phyloP scores from a whole-genome alignment of 1,140 invertebrate species.

The Hesperophylax magnus region DNA sequence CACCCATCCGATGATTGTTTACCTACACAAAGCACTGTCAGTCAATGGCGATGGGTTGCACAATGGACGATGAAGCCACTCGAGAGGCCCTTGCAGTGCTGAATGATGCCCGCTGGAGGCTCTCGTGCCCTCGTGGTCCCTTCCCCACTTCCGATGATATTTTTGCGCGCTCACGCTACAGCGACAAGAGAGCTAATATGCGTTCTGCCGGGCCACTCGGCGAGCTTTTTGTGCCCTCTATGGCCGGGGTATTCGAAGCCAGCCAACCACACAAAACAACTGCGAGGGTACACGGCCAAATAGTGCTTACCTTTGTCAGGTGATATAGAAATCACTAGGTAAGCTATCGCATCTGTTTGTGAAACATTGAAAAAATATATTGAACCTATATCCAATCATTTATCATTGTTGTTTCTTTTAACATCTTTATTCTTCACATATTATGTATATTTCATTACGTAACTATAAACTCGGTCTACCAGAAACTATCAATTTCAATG shows the following conservation, averaged over 20 bases:
- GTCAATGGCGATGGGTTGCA: not conserved
- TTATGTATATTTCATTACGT: too few species aligned
- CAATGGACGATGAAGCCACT: not conserved
- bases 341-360: too few species aligned
- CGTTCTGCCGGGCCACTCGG: not conserved
- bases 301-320: not conserved
- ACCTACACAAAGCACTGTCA: conserved; percentile 4
- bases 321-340: too few species aligned
- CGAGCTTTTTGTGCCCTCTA: not conserved
- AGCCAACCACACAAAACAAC: not conserved
- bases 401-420: too few species aligned
- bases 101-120: not conserved
- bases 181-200: conserved; percentile 31
- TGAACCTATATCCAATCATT: too few species aligned
- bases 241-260: not conserved
- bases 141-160: conserved; percentile 45
- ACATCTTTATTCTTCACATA: too few species aligned
- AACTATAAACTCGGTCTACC: too few species aligned
- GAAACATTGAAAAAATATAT: too few species aligned
- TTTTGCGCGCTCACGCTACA: conserved; percentile 42
- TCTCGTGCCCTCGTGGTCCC: too few species aligned
- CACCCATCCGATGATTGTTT: not conserved
- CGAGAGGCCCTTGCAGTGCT: not conserved
- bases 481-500: too few species aligned
- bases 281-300: not conserved